Evolutionary conservation across 2,888 invertebrate genomes (phyloP).

Genomic region (Stenoptilia bipunctidactyla): DNA sequence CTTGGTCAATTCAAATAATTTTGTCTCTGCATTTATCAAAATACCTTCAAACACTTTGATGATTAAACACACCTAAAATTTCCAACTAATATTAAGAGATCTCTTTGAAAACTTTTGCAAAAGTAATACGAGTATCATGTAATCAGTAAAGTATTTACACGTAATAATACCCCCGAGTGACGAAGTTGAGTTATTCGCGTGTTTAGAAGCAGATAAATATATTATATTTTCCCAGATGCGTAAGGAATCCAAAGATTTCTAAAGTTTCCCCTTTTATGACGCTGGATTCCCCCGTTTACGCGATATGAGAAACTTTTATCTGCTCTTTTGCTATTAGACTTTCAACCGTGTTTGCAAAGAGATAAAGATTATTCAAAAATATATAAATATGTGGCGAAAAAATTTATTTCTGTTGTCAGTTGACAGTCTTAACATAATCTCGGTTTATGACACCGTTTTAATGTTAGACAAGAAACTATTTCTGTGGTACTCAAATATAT

Average conservation of each 20-base stretch:
- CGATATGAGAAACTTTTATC: slow-evolving; percentile 59
- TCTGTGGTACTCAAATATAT: slow-evolving; percentile 38
- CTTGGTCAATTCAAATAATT: too few species aligned
- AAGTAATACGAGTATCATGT: slow-evolving; percentile 21
- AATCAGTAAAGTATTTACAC: slow-evolving; percentile 36
- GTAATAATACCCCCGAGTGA: slow-evolving; percentile 32
- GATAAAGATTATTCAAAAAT: not conserved
- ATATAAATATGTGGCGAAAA: slow-evolving; percentile 20
- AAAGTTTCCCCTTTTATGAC: slow-evolving; percentile 66
- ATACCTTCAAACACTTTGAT: too few species aligned
- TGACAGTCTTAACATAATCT: slow-evolving; percentile 49
- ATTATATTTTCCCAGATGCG: slow-evolving; percentile 64
- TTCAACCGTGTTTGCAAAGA: not conserved
- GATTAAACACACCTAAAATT: too few species aligned
- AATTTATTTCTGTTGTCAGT: slow-evolving; percentile 53
- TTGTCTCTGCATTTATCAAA: too few species aligned
- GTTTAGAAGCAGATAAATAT: slow-evolving; percentile 67
- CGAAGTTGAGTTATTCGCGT: slow-evolving; percentile 52
- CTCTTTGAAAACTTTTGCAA: slow-evolving; percentile 7
- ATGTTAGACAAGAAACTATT: slow-evolving; percentile 43
- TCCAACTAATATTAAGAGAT: slow-evolving; percentile 10
- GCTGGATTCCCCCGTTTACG: slow-evolving; percentile 51
- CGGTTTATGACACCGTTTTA: slow-evolving; percentile 47
- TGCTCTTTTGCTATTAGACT: slow-evolving; percentile 12
- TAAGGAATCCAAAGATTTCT: slow-evolving; percentile 67